Evolutionary conservation across 2,113 vertebrate genomes (phyloP), one percentile per base, ranked within the genome.

Genomic region (Oostethus manadensis): DNA sequence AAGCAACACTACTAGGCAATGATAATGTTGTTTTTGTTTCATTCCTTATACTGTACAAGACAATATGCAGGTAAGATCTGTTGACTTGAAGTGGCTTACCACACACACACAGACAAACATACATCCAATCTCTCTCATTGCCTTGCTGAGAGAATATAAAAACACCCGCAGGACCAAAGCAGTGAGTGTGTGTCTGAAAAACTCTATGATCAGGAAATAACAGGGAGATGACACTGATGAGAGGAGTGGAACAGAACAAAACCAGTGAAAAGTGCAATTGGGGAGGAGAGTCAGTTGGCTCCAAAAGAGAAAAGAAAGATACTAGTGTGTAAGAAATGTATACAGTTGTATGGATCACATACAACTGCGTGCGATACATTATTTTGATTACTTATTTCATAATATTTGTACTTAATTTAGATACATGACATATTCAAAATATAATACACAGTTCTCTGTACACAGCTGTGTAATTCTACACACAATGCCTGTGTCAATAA

Each of bases 141-240:
- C n/a, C 22, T 17, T 15, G 15, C 23, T 33, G 65, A 79, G 82
- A 82, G 63, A 70, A 62, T 69, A 68, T 87, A 85, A 87, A 86
- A 77, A 75, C 77, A 78, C 83, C 78, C 74, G 60, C 38, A 79
- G 73, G 83, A 86, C 65, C 14, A 43, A 76, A 26, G 61, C 33
- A 50, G 55, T 38, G 15, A 38, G 43, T 73, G 68, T 71, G 74
- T 75, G 60, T 72, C 66, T 80, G 70, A 80, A 75, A 42, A 84
- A 81, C 70, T 44, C 67, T 65, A 70, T 81, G 78, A 84, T 84
- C 77, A 85, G 79, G 62, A 63, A 71, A 71, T 58, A 74, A 73
- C 58, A 68, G 35, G 57, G 56, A 73, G 69, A 74, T 44, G 38
- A 56, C 73, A 75, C 69, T 55, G 55, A 58, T 61, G 74, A 68